phyloP scores from a whole-genome alignment of 2,888 invertebrate genomes.

The Lasiommata megera region DNA sequence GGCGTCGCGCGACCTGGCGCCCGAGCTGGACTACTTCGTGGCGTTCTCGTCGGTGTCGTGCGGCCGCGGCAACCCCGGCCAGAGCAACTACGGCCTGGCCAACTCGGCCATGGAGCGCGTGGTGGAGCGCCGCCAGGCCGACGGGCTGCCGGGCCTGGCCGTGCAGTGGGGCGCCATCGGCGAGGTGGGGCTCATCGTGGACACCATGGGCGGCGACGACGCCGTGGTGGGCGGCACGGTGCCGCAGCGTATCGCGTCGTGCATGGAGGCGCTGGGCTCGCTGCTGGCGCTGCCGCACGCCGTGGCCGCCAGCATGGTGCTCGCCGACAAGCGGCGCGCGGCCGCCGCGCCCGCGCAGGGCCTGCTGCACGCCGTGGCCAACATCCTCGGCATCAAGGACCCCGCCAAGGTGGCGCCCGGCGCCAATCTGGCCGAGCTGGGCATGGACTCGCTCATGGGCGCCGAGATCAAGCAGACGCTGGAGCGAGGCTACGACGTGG shows the following conservation, averaged over 20 bases:
- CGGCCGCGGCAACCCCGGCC: conserved; percentile 98
- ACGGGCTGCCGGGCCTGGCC: conserved; percentile 92
- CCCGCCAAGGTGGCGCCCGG: conserved; percentile 86
- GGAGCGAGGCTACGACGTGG: conserved; percentile 95
- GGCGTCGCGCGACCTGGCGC: conserved; percentile 88
- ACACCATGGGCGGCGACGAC: conserved; percentile 94
- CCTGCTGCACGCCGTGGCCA: conserved; percentile 90
- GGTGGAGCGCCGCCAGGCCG: conserved; percentile 90
- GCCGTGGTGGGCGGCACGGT: conserved; percentile 96
- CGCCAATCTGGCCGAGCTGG: conserved; percentile 94
- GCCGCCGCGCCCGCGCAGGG: conserved; percentile 75
- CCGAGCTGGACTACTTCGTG: conserved; percentile 94
- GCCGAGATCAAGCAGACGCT: conserved; percentile 98
- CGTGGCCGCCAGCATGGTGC: conserved; percentile 90
- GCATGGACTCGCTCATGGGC: conserved; percentile 99
- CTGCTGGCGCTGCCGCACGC: conserved; percentile 95
- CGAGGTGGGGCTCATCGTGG: conserved; percentile 96
- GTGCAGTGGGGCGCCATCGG: conserved; percentile 99
- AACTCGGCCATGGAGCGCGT: conserved; percentile 99
- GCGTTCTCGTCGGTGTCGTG: conserved; percentile 98
- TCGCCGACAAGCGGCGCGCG: conserved; percentile 90
- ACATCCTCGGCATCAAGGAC: conserved; percentile 88
- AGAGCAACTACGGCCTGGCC: conserved; percentile 97
- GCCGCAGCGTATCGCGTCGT: conserved; percentile 97
- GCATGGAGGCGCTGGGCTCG: conserved; percentile 91